Base-by-base conservation (phyloP, 1,140 invertebrate species). In the Brachionus asplanchnoidis region DNA sequence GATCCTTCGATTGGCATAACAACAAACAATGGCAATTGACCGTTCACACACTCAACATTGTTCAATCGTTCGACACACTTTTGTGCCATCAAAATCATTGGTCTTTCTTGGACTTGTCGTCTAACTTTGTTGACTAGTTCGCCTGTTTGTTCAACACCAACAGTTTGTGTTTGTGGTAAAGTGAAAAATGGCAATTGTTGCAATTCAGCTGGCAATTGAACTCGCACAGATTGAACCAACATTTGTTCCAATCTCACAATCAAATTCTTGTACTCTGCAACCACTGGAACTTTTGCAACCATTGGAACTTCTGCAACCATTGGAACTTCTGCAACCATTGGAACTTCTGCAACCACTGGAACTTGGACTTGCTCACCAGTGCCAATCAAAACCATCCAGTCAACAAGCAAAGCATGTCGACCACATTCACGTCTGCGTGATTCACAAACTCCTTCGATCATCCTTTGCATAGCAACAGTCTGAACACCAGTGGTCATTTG, bases 1-100 rank as follows among this genome's bases (percentile, higher is more conserved):
- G 17, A 28, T 23, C 42, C n/a, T 77, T 77, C 73, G 50, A 77
- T 46, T 77, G 73, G 73, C 20, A 50, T 28, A 14, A 77, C 44
- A 77, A 77, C 73, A 50, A 77, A 77, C 26, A 77, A 77, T 77
- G 73, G 73, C 50, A 26, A 44, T 77, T 77, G 42, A 77, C 44
- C 73, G 32, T 50, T 28, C 23, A 77, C 73, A 28, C 23, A 77
- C 26, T 77, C 73, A 53, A 77, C 73, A 26, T 46, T 50, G 44
- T 77, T 77, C n/a, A 77, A 50, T 50, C 11, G 20, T 53, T 77
- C 73, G 5, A 77, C 44, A 50, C 42, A 26, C 26, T 46, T 46
- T 50, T 46, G 17, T 77, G 73, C 42, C 42, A 77, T 50, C 20
- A 77, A 46, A 77, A 6, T 23, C 46, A 77, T 26, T 77, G 26